Base-by-base conservation (phyloP, 2,888 invertebrate genomes). In the Agrenia bidenticulata region DNA sequence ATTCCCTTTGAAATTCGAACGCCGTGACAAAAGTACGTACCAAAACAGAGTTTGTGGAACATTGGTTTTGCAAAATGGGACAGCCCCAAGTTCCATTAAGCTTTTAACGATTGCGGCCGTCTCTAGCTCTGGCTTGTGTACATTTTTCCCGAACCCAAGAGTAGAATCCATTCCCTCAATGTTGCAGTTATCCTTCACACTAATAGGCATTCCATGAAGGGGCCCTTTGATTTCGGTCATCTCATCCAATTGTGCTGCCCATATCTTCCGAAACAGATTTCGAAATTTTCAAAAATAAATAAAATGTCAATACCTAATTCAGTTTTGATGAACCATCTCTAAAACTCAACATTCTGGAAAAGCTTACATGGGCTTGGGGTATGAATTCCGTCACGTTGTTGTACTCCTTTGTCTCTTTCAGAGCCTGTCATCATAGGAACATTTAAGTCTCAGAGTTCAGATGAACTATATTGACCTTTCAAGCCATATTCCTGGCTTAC, bases 21-120 rank as follows among this genome's bases (percentile, higher is more conserved):
- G n/a, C n/a, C n/a, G n/a, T n/a, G n/a, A n/a, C n/a, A n/a, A n/a
- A n/a, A n/a, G n/a, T n/a, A 37, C 50, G 21, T 66, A 74, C 72
- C 60, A 65, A 45, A 72, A 61, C 66, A 79, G 68, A 1, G 77
- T 77, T 66, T 80, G 80, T 0, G 81, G 80, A 15, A 81, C 77
- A 72, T 82, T 82, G 9, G 81, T 83, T 66, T 80, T 78, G 7
- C 81, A 80, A 77, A 82, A 83, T 0, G 83, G 82, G 37, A 83
- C 77, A 19, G 81, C 82, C 56, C 83, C 83, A 7, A 78, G 73
- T 1, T 76, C 64, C 50, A 56, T 66, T 5, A 66, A 49, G 37
- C 37, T 50, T 50, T 54, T 55, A 4, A 61, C 64, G 5, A 75
- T 21, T 15, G 56, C 56, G 1, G 72, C 66, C 58, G 73, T 71